Conservation (phyloP, 2,113 vertebrate genomes). For the Talpa occidentalis region DNA sequence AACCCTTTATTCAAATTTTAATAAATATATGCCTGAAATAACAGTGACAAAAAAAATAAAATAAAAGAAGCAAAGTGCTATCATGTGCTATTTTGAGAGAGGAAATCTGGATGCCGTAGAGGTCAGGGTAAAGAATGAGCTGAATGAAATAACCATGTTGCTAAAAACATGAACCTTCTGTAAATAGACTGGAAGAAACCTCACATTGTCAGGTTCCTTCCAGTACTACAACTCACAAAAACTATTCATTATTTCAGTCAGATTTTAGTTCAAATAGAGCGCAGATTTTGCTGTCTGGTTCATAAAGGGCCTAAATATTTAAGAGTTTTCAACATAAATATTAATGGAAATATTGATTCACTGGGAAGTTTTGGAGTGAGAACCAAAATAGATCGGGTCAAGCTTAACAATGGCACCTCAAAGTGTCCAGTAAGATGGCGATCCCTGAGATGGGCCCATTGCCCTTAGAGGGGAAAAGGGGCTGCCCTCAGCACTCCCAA, state of each 20-base stretch:
- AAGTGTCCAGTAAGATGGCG: background rate
- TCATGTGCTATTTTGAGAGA: background rate
- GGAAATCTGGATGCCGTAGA: background rate
- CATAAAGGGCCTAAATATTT: background rate
- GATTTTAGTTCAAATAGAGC: conserved; percentile 28
- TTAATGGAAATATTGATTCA: conserved; percentile 54
- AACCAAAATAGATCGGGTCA: background rate
- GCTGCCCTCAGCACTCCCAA: background rate
- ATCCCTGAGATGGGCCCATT: background rate
- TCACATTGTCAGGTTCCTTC: background rate
- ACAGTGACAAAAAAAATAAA: background rate
- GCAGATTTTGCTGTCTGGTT: background rate
- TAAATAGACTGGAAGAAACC: background rate
- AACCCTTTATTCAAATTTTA: background rate
- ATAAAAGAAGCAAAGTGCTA: background rate
- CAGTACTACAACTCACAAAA: background rate
- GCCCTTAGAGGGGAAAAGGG: background rate
- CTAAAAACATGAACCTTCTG: background rate
- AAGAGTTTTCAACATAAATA: conserved; percentile 41
- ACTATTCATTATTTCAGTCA: background rate
- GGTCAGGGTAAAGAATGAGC: background rate
- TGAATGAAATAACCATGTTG: background rate
- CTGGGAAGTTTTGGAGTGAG: background rate
- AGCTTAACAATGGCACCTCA: background rate
- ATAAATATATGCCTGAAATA: conserved; percentile 9